Conservation (phyloP, 2,888 invertebrate species). For the Thecophora atra region DNA sequence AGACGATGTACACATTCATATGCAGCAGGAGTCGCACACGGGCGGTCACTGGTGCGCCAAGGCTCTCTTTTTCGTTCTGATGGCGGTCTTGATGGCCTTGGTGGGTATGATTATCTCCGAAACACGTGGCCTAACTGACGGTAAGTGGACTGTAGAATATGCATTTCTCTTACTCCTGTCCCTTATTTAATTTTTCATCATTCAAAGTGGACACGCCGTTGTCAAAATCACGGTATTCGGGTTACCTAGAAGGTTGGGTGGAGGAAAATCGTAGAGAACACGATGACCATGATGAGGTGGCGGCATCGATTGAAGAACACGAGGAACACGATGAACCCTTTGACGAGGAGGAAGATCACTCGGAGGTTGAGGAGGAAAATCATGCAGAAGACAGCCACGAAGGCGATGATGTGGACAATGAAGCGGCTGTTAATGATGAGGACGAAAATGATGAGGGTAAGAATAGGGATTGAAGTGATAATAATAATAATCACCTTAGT, state of each 20-base stretch:
- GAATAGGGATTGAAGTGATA: slow-evolving; percentile 54
- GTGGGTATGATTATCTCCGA: slow-evolving; percentile 82
- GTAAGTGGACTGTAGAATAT: slow-evolving; percentile 69
- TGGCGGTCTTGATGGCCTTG: slow-evolving; percentile 76
- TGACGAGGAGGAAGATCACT: slow-evolving; percentile 55
- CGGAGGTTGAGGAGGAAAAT: slow-evolving; percentile 52
- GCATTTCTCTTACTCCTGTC: neutral
- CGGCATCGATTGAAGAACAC: slow-evolving; percentile 58
- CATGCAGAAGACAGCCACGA: slow-evolving; percentile 51
- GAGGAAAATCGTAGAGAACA: slow-evolving; percentile 64
- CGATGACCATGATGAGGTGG: slow-evolving; percentile 60
- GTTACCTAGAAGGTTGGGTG: slow-evolving; percentile 82
- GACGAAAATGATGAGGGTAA: slow-evolving; percentile 58
- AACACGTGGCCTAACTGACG: slow-evolving; percentile 80
- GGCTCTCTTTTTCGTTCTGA: slow-evolving; percentile 80
- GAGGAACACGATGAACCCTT: slow-evolving; percentile 59
- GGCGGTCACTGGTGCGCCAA: slow-evolving; percentile 88
- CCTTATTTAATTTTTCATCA: neutral
- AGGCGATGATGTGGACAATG: slow-evolving; percentile 55
- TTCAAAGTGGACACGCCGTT: slow-evolving; percentile 70
- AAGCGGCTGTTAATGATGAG: slow-evolving; percentile 52
- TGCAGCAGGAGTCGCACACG: slow-evolving; percentile 78
- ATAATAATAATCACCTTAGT: slow-evolving; percentile 57
- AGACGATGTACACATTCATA: slow-evolving; percentile 81
- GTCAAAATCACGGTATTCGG: slow-evolving; percentile 76